Conservation (phyloP, 2,888 invertebrate species). For the Molanna angustata region DNA sequence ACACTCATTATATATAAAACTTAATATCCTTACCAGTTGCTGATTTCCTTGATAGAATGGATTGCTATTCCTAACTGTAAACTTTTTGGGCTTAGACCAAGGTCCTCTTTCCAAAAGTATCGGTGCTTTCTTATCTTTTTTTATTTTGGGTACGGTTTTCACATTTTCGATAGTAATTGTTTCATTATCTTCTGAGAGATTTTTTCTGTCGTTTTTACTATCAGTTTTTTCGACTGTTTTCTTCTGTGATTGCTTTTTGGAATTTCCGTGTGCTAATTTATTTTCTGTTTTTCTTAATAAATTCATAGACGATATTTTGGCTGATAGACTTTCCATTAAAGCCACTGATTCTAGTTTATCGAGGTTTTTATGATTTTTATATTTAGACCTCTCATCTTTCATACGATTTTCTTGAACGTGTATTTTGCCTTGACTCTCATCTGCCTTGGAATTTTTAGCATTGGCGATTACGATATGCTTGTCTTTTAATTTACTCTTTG, state of each 20-base stretch:
- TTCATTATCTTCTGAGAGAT: background rate
- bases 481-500: background rate
- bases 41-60: constrained; percentile 17
- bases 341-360: constrained; percentile 1
- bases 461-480: background rate
- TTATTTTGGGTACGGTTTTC: constrained; percentile 3
- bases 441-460: background rate
- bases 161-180: constrained; percentile 12
- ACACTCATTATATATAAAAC: background rate
- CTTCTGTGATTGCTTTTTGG: background rate
- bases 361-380: background rate
- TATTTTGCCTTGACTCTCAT: no score
- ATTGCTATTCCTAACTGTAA: constrained; percentile 3
- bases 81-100: constrained; percentile 8
- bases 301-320: constrained; percentile 11
- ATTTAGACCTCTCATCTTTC: background rate
- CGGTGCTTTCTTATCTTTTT: constrained; percentile 9
- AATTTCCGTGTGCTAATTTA: background rate
- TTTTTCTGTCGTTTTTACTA: background rate
- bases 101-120: constrained; percentile 24
- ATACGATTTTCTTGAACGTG: no score
- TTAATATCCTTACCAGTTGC: constrained; percentile 13
- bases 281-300: background rate
- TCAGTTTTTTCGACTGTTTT: background rate
- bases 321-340: constrained; percentile 5